Evolutionary conservation across 2,888 invertebrate genomes (phyloP).

Genomic region (Drosophila nigritarsus): DNA sequence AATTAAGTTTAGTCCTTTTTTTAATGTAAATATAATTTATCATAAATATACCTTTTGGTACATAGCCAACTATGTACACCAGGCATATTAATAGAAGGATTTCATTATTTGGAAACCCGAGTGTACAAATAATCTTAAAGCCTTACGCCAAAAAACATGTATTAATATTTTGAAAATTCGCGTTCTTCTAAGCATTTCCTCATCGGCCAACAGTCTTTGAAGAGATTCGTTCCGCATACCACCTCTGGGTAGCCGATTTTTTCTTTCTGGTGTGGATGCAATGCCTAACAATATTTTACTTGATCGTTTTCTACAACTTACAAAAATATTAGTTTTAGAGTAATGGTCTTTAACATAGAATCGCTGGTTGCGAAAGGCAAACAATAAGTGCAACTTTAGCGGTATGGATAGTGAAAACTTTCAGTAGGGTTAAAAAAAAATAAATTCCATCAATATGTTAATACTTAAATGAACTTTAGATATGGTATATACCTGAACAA

Average conservation of each 20-base stretch:
- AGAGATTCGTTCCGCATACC: background rate
- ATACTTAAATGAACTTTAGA: background rate
- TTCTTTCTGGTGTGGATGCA: background rate
- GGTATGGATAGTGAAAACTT: background rate
- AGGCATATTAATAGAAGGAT: background rate
- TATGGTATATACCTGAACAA: conserved; percentile 92
- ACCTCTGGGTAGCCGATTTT: background rate
- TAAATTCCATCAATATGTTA: background rate
- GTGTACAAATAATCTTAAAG: background rate
- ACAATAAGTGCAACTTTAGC: background rate
- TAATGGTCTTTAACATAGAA: background rate
- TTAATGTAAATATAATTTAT: background rate
- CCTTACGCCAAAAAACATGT: background rate
- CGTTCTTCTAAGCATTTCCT: background rate
- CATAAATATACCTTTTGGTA: background rate
- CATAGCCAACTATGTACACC: background rate
- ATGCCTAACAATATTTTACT: background rate
- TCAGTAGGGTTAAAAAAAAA: background rate
- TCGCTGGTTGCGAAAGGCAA: background rate
- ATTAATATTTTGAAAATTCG: background rate
- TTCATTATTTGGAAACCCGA: background rate
- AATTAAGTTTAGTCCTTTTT: background rate
- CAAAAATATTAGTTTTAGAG: background rate
- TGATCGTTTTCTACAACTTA: background rate
- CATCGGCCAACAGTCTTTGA: background rate